Percentiles rank a stretch among this genome's conserved stretches.
Evolutionary conservation across 1,140 invertebrate genomes (phyloP).

Genomic region (Uloborus diversus): DNA sequence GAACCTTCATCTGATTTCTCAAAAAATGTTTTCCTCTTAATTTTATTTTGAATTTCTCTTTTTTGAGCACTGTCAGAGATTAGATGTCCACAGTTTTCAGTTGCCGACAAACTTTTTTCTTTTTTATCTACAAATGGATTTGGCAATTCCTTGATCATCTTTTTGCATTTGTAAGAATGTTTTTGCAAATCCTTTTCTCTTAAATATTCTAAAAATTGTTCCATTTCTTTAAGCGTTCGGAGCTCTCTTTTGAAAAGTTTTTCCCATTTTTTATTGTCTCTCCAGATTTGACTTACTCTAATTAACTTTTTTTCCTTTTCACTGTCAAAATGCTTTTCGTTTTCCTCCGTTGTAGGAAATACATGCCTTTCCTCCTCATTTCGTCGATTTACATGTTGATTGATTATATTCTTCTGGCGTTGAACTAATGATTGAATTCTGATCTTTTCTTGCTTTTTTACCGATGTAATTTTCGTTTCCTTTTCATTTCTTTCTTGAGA

Average conservation of each 20-base stretch:
- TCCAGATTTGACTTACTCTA: neutral
- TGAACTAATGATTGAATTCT: conserved; percentile 25
- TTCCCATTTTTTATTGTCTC: neutral
- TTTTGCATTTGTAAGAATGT: neutral
- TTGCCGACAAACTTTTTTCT: neutral
- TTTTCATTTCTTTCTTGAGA: no score
- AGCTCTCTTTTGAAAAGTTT: neutral
- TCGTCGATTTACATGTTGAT: conserved; percentile 14
- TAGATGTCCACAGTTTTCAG: neutral
- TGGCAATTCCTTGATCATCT: neutral
- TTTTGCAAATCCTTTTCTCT: conserved; percentile 2
- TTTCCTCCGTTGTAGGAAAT: neutral
- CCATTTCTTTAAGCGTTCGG: conserved; percentile 30
- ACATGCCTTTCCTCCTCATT: neutral
- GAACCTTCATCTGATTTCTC: neutral
- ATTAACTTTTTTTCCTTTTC: neutral
- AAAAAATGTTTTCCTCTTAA: neutral
- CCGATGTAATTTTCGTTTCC: no score
- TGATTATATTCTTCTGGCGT: conserved; percentile 28
- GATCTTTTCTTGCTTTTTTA: neutral
- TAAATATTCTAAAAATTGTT: conserved; percentile 3
- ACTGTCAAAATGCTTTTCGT: neutral
- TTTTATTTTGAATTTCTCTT: neutral
- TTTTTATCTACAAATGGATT: neutral
- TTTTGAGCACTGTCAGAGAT: neutral